Percentiles rank a stretch among this genome's conserved stretches.
Conservation (phyloP, 1,140 invertebrate genomes). For the Cherax quadricarinatus region DNA sequence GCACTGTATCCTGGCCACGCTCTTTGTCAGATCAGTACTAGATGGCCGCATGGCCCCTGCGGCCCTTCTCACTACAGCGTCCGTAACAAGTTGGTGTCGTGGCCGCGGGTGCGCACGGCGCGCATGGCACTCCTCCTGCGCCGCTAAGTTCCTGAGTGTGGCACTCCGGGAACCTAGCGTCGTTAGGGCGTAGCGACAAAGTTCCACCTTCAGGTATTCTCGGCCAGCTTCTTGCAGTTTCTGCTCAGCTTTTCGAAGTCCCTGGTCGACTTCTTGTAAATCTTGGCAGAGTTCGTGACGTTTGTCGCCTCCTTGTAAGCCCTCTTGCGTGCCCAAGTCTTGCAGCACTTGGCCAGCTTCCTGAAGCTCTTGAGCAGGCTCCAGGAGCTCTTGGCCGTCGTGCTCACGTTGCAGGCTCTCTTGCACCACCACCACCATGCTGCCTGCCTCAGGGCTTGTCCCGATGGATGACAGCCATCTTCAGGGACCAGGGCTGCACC, state of each 20-base stretch:
- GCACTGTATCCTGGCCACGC: neutral
- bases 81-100: neutral
- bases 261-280: neutral
- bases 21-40: no score
- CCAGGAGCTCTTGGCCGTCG: neutral
- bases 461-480: slow-evolving; percentile 21
- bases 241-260: neutral
- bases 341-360: neutral
- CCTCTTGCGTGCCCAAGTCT: neutral
- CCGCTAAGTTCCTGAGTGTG: neutral
- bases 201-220: neutral
- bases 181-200: neutral
- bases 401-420: neutral
- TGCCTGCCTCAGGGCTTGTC: slow-evolving; percentile 17
- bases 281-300: neutral
- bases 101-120: neutral
- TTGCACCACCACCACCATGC: neutral
- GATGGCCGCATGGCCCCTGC: neutral
- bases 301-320: neutral
- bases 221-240: neutral
- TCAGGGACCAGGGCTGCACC: neutral
- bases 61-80: neutral
- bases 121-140: neutral
- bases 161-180: neutral
- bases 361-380: neutral